Conservation (phyloP, 2,888 invertebrate species). For the Zygogramma bicolorata region DNA sequence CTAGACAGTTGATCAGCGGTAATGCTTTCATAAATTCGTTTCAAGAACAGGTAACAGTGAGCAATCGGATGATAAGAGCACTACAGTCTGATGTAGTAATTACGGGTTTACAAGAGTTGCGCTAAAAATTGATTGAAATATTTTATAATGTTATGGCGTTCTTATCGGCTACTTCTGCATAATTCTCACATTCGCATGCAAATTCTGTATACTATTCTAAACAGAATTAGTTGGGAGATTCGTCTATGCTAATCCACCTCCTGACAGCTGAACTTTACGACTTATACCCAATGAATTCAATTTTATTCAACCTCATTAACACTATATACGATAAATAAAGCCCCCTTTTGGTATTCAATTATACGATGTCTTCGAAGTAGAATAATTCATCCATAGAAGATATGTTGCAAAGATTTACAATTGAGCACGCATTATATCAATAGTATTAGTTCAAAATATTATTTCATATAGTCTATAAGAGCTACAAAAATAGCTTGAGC, state of each 20-base stretch:
- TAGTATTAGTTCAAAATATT: too few species aligned
- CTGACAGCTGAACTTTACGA: not conserved
- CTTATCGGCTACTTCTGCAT: constrained; percentile 3
- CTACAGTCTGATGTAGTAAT: constrained; percentile 11
- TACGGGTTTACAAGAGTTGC: constrained; percentile 8
- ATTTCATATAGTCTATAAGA: too few species aligned
- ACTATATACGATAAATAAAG: too few species aligned
- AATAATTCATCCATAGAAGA: too few species aligned
- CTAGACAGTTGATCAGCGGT: constrained; percentile 1
- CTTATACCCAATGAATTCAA: too few species aligned
- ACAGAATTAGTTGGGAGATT: not conserved
- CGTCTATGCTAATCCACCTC: not conserved
- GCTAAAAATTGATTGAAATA: constrained; percentile 10
- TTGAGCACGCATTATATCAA: too few species aligned
- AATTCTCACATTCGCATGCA: not conserved
- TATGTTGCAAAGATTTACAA: too few species aligned
- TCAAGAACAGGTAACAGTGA: constrained; percentile 9
- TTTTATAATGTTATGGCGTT: not conserved
- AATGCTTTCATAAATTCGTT: constrained; percentile 11
- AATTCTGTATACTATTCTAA: not conserved
- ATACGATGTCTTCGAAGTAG: too few species aligned
- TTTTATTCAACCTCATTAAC: too few species aligned
- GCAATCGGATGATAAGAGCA: constrained; percentile 6
- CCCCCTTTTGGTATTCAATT: too few species aligned
- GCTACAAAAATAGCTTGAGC: too few species aligned